Conservation (phyloP, 2,113 vertebrate species). For the Sitta europaea region DNA sequence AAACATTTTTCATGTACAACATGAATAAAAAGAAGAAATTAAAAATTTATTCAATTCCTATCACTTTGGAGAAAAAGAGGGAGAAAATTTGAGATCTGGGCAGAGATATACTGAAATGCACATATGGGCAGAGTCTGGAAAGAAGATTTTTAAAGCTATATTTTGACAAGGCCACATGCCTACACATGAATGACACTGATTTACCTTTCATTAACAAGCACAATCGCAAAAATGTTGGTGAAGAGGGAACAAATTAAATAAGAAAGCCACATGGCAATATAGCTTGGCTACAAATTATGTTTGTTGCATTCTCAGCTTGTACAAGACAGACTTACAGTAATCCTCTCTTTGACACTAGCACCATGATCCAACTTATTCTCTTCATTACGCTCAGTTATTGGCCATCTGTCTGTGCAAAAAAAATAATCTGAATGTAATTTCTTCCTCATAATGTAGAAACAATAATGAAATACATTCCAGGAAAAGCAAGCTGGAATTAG, state of each 20-base stretch:
- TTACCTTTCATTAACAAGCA: conserved; percentile 5
- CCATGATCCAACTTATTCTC: conserved; percentile 35
- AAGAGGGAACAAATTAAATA: background rate
- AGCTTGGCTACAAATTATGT: background rate
- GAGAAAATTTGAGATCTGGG: background rate
- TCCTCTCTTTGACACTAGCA: conserved; percentile 22
- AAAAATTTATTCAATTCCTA: background rate
- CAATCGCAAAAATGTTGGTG: background rate
- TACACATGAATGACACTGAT: background rate
- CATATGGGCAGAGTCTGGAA: background rate
- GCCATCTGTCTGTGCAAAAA: conserved; percentile 33
- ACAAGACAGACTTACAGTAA: conserved; percentile 28
- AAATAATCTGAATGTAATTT: conserved; percentile 21
- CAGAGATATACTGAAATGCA: background rate
- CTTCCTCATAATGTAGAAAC: background rate
- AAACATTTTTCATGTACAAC: background rate
- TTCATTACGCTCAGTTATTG: conserved; percentile 42
- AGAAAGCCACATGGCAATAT: background rate
- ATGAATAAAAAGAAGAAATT: background rate
- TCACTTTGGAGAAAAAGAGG: background rate
- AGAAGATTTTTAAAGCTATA: background rate
- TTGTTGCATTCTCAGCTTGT: conserved; percentile 40
- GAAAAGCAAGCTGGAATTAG: conserved; percentile 15
- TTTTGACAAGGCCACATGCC: background rate
- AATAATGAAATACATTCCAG: background rate